Evolutionary conservation across 2,113 vertebrate species (phyloP), one percentile per base, ranked within the genome.

Genomic region (Promerops cafer): DNA sequence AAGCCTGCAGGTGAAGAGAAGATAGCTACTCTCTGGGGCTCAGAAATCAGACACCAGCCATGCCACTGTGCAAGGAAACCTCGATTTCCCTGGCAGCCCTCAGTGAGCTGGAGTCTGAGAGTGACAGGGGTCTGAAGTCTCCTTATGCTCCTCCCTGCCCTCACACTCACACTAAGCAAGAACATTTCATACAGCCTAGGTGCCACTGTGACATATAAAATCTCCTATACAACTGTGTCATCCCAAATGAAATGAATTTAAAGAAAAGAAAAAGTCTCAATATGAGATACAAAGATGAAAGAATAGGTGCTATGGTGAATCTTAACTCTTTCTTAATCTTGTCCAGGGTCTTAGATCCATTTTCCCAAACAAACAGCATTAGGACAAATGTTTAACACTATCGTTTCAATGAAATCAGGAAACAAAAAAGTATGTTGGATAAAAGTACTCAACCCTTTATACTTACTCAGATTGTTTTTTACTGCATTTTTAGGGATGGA

Each of bases 401-500:
- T 33, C 7, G 49, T 45, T 83, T 37, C 37, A 64, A 15, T 40
- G 61, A 81, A 90, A 75, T 4, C 23, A 71, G 33, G 39, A 78
- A 92, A 81, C 2, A 50, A 44, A 16, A 20, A 85, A 21, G 1
- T 44, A 8, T 21, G 13, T 78, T 52, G 77, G 12, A 59, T 44
- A 16, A 42, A 87, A 80, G 44, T 27, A 35, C 30, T 61, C 39
- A 64, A 30, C 9, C 22, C 5, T 7, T 75, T 87, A 14, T 24
- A 50, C 23, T 60, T 68, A 45, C 10, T 79, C 17, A 45, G 7
- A 28, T 23, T 87, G 16, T 2, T 66, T 64, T 28, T 63, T 28
- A 49, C 16, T 72, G 24, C 65, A 72, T 54, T 82, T 85, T 33
- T 50, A 97, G 98, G 98, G 2, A 98, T 98, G 97, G 90, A 95